Percentiles rank a stretch among this genome's conserved stretches.
These are phyloP conservation scores for Balaenoptera acutorostrata DNA, from an alignment of 2,113 vertebrate genomes.

Conservation along the genomic window DNA sequence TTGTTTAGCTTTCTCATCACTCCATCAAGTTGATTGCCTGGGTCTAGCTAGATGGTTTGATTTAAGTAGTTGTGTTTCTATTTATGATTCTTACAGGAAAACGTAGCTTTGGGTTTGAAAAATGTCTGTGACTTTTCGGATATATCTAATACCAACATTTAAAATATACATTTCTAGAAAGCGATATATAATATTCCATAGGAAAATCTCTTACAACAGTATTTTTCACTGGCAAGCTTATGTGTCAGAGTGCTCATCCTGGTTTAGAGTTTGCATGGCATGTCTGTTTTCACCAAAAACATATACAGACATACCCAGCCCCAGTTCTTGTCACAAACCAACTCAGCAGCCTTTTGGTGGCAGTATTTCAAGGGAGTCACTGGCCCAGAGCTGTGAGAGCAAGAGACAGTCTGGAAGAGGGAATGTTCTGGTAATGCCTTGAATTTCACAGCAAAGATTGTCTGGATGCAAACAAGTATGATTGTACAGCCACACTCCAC, in stretches of 20 bases:
- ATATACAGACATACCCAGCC: background rate
- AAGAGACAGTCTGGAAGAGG: background rate
- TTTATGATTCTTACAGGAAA: background rate
- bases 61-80: conserved; percentile 12
- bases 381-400: background rate
- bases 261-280: background rate
- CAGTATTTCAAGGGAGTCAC: background rate
- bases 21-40: background rate
- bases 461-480: background rate
- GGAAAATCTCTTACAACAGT: background rate
- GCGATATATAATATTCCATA: background rate
- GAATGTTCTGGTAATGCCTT: background rate
- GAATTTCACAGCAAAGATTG: background rate
- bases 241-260: background rate
- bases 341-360: background rate
- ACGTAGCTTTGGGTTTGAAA: conserved; percentile 1
- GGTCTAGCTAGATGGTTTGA: background rate
- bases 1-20: background rate
- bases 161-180: background rate
- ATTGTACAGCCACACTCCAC: background rate
- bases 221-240: background rate
- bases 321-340: background rate
- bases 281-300: background rate
- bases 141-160: background rate
- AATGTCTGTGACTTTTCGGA: background rate